phyloP scores from a whole-genome alignment of 2,113 vertebrate species.

The Egretta garzetta region DNA sequence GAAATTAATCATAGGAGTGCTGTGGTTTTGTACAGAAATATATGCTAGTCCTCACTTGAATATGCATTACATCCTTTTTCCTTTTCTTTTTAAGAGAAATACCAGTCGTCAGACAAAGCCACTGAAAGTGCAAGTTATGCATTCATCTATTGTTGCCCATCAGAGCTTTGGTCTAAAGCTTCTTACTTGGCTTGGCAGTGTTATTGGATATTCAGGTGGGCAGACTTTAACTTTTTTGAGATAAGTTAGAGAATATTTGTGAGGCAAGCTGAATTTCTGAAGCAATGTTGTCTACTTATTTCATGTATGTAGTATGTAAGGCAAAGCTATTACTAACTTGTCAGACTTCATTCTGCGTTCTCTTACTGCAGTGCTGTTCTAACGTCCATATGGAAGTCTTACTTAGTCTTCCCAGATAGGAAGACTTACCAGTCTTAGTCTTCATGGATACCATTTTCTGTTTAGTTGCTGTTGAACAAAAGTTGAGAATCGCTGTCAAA shows the following conservation, averaged over 20 bases:
- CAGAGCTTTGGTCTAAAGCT: conserved; percentile 95
- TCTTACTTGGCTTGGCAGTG: conserved; percentile 89
- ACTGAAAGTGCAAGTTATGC: conserved; percentile 96
- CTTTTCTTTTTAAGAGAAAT: conserved; percentile 85
- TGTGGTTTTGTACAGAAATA: background rate
- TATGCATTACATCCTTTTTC: background rate
- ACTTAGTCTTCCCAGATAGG: background rate
- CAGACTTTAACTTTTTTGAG: background rate
- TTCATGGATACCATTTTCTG: background rate
- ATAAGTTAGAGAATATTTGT: background rate
- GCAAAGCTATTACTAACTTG: conserved; percentile 24
- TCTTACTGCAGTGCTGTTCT: background rate
- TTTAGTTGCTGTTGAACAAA: background rate
- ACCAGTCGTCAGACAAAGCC: conserved; percentile 97
- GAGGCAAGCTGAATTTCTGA: background rate
- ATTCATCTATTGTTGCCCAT: conserved; percentile 95
- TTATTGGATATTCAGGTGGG: conserved; percentile 94
- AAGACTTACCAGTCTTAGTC: background rate
- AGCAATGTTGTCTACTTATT: background rate
- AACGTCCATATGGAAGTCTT: background rate
- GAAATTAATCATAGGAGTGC: background rate
- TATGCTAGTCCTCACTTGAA: background rate
- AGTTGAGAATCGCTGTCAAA: background rate
- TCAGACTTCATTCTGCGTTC: background rate
- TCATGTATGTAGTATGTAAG: background rate